Conservation (phyloP, 2,113 vertebrate species). For the Malurus cyaneus region DNA sequence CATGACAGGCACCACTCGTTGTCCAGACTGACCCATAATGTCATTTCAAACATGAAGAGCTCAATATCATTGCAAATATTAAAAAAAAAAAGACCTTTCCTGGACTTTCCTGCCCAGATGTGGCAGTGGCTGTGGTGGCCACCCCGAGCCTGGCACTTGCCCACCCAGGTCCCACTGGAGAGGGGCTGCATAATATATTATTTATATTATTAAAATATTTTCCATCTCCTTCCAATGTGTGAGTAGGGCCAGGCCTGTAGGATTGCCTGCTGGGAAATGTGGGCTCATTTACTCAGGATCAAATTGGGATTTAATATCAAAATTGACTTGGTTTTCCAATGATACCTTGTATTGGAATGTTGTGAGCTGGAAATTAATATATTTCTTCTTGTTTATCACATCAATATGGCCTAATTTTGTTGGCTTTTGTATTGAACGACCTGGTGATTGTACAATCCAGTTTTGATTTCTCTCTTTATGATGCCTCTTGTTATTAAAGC, state of each 20-base stretch:
- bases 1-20: rapidly evolving
- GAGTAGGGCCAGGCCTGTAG: neutral
- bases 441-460: neutral
- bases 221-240: neutral
- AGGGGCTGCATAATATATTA: neutral
- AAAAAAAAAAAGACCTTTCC: neutral
- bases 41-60: neutral
- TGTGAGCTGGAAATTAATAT: slow-evolving; percentile 12
- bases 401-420: slow-evolving; percentile 28
- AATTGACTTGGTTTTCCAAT: neutral
- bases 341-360: neutral
- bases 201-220: neutral
- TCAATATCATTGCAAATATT: rapidly evolving
- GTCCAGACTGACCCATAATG: neutral
- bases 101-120: rapidly evolving
- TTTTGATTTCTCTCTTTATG: slow-evolving; percentile 46
- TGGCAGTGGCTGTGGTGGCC: neutral
- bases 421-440: slow-evolving; percentile 25
- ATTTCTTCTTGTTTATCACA: slow-evolving; percentile 27
- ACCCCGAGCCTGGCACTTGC: neutral
- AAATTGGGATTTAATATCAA: neutral
- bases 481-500: slow-evolving; percentile 8
- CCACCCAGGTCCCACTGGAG: rapidly evolving
- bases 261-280: neutral
- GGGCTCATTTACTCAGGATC: neutral